Evolutionary conservation across 2,113 vertebrate species (phyloP), one percentile per base, ranked within the genome.

Genomic region (Vombatus ursinus): DNA sequence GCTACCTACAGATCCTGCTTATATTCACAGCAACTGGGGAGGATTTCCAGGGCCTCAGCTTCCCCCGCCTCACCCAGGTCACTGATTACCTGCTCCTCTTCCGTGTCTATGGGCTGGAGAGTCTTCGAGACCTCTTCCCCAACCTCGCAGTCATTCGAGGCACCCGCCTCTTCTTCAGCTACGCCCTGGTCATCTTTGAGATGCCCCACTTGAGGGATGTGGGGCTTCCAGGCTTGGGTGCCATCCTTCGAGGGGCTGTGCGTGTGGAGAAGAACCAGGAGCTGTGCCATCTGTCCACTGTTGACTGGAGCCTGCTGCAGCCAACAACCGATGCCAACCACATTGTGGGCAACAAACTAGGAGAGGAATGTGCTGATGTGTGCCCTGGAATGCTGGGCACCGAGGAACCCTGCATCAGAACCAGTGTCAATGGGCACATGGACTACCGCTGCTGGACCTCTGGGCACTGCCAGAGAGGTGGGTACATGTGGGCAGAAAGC

Each of bases 401-500:
- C 19, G 98, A 98, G 14, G 96, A 99, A 53, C 98, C 98, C 0
- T 99, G 99, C 0, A 95, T 96, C 2, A 98, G 98, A 95, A 99
- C 99, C 94, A 97, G 50, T 0, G 95, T 98, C 93, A 95, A 97
- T 0, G 98, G 99, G 0, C 96, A 95, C 77, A 92, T 98, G 0
- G 99, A 99, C 90, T 98, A 98, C 52, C 98, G 99, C 50, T 99
- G 99, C 97, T 99, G 99, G 99, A 99, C 99, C 0, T 99, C 99
- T 94, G 98, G 98, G 90, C 98, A 98, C 97, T 99, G 99, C 98
- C 99, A 99, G 98, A 99, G 98, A 98, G 99, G 99, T 99, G 95
- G 92, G 98, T 92, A 37, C 92, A 0, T 3, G 50, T 47, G 37
- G 37, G 47, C n/a, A 49, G 91, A 68, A 53, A 12, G 23, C 3